Evolutionary conservation across 2,888 invertebrate species (phyloP).

Genomic region (Prosopocoilus inquinatus): DNA sequence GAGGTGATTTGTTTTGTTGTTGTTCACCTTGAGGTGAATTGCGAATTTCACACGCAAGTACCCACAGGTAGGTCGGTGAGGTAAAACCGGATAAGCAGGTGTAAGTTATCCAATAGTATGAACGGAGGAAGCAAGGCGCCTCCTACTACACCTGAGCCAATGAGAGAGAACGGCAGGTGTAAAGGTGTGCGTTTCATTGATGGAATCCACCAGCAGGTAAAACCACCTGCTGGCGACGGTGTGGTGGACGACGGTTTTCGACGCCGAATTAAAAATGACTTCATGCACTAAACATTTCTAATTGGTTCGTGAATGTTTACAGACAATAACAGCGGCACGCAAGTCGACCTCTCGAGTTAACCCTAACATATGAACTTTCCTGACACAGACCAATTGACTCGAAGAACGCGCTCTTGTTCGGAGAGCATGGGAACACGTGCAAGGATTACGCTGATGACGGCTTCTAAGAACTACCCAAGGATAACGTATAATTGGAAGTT

Average conservation of each 20-base stretch:
- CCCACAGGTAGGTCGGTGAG: conserved; percentile 20
- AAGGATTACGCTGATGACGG: neutral
- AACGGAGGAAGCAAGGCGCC: conserved; percentile 21
- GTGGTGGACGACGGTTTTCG: conserved; percentile 1
- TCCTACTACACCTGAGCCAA: conserved; percentile 35
- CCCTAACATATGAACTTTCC: conserved; percentile 36
- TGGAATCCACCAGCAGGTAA: conserved; percentile 16
- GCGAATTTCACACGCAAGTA: neutral
- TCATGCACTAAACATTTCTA: conserved; percentile 24
- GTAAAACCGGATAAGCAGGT: conserved; percentile 20
- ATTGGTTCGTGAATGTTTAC: conserved; percentile 32
- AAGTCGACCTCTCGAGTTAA: conserved; percentile 34
- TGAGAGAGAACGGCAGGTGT: conserved; percentile 26
- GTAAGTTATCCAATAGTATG: conserved; percentile 14
- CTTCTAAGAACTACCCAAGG: conserved; percentile 12
- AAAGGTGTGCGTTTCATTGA: conserved; percentile 11
- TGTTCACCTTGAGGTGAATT: neutral
- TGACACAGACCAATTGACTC: conserved; percentile 35
- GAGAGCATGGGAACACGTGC: conserved; percentile 33
- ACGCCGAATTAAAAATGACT: conserved; percentile 25
- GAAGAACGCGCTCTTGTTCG: conserved; percentile 34
- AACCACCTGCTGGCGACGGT: conserved; percentile 28
- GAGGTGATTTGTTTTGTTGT: neutral
- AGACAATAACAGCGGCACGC: conserved; percentile 34
- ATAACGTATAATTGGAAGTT: neutral